Evolutionary conservation across 1,140 invertebrate species (phyloP), one percentile per base, ranked within the genome.

Genomic region (Ooceraea biroi): DNA sequence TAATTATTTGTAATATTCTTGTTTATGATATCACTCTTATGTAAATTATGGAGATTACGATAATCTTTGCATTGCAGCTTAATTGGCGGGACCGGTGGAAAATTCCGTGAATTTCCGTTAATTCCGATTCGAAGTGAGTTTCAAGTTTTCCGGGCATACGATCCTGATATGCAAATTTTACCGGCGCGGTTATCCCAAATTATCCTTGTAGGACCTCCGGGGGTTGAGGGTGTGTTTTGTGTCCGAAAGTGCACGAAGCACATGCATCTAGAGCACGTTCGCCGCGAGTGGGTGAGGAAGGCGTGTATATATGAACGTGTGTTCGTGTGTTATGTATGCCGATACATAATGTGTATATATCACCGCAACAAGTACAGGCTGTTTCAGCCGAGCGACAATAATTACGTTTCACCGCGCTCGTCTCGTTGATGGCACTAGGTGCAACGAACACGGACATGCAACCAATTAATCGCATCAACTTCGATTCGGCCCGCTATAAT

Each of bases 101-200:
- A 27, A 41, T 36, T 25, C 30, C 46, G 30, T 27, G 60, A 55
- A 30, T 77, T 65, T n/a, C 60, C 44, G 44, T 36, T 66, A 65
- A 65, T 27, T 77, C 22, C 74, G 19, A 77, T 52, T 55, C 74
- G 19, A 52, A 66, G 61, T 66, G 61, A 30, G 19, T 41, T 52
- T 14, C 60, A 66, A 77, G 74, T 77, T 66, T 77, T 77, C 72
- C 57, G 61, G 30, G 66, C 46, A 65, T 77, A 72, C 66, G 44
- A 60, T 57, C 41, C 68, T 55, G 69, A 57, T 50, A 46, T 69
- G 63, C 69, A 74, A 85, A 82, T 88, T 89, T 89, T 83, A 88
- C 69, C 73, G 69, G 22, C 55, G 87, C 58, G 87, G 84, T 89
- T 89, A 86, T 88, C 87, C 88, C 65, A 89, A 89, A 89, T 89